A percentile compares a stretch with the other conserved stretches of the same genome.
Evolutionary conservation across 2,888 invertebrate species (phyloP).

Genomic region (Sclerodermus sp.): DNA sequence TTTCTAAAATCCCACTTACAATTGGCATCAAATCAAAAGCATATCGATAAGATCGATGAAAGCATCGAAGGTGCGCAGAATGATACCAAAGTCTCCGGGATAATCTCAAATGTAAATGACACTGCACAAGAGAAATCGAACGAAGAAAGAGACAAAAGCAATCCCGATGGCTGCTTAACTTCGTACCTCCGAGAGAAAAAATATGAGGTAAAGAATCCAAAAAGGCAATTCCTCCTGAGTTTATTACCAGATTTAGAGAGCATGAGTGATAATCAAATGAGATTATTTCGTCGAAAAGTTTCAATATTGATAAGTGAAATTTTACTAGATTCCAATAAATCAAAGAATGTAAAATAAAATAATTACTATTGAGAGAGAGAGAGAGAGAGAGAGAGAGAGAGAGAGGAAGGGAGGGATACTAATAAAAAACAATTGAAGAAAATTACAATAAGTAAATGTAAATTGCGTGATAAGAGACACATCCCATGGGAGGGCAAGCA

Average conservation of each 20-base stretch:
- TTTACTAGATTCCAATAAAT: too few relatives aligned
- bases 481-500: conserved; percentile 8
- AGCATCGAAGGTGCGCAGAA: background rate
- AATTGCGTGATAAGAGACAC: conserved; percentile 1
- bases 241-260: background rate
- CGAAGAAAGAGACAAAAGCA: background rate
- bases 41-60: background rate
- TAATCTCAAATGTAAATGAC: too few relatives aligned
- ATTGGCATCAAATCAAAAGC: too few relatives aligned
- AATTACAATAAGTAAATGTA: too few relatives aligned
- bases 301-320: background rate
- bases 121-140: too few relatives aligned
- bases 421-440: background rate
- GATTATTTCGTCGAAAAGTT: background rate
- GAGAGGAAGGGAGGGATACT: background rate
- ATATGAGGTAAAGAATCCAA: background rate
- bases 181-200: background rate
- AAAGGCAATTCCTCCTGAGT: background rate
- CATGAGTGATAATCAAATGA: background rate
- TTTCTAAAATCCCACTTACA: too few relatives aligned
- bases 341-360: too few relatives aligned
- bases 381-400: too few relatives aligned
- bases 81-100: background rate
- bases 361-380: too few relatives aligned
- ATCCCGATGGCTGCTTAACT: background rate